These are phyloP conservation scores for Lutjanus campechanus DNA, from an alignment of 2,797 vertebrate genomes.

Conservation along the genomic window DNA sequence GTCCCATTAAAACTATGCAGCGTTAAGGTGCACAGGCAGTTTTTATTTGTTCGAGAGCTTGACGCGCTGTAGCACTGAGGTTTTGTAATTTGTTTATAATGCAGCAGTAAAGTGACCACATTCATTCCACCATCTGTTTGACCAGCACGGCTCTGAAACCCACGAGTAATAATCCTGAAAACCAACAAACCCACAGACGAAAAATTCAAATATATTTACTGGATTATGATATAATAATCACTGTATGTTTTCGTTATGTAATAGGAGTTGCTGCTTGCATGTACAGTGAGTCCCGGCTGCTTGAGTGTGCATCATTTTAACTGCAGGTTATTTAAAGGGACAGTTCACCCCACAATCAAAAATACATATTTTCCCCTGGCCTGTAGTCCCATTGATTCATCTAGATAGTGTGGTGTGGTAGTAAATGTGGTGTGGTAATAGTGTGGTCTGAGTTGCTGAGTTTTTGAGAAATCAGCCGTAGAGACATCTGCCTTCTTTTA, in stretches of 20 bases:
- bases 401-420: too few species aligned
- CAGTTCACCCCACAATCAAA: too few species aligned
- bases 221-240: not conserved
- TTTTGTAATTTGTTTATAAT: constrained; percentile 37
- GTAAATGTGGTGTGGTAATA: too few species aligned
- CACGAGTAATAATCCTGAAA: not conserved
- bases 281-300: not conserved
- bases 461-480: too few species aligned
- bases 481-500: too few species aligned
- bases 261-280: not conserved
- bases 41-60: constrained; percentile 42
- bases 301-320: constrained; percentile 4
- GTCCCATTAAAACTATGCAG: constrained; percentile 65
- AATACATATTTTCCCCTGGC: too few species aligned
- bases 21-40: constrained; percentile 44
- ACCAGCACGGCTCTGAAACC: not conserved
- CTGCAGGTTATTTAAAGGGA: not conserved
- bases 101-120: constrained; percentile 14
- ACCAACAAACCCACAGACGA: not conserved
- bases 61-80: constrained; percentile 4
- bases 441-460: too few species aligned
- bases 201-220: not conserved
- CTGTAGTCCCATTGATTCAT: too few species aligned
- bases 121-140: constrained; percentile 29
- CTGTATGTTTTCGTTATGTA: not conserved